These are phyloP conservation scores for Lichenostomus cassidix DNA, from an alignment of 2,113 vertebrate species.

Conservation along the genomic window DNA sequence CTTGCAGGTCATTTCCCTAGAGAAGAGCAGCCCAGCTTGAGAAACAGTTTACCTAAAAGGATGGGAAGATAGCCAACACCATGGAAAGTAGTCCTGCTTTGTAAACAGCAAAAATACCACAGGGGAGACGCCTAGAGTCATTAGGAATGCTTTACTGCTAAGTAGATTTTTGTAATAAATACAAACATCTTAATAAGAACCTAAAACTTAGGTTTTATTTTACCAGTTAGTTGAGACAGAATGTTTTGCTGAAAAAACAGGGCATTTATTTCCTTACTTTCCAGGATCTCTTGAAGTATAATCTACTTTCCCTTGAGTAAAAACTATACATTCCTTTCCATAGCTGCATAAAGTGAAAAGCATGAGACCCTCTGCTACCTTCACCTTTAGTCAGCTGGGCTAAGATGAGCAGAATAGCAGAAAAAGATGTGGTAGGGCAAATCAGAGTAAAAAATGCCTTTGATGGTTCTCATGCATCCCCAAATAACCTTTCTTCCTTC, in stretches of 20 bases:
- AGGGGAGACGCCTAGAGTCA: neutral
- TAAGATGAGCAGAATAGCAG: neutral
- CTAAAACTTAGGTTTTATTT: neutral
- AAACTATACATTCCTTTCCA: neutral
- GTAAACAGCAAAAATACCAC: conserved; percentile 26
- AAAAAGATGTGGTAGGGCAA: neutral
- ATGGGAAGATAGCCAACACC: neutral
- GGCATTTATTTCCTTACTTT: neutral
- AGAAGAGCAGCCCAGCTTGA: neutral
- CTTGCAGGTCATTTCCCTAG: neutral
- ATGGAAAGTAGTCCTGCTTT: neutral
- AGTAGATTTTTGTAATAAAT: neutral
- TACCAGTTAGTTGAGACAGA: neutral
- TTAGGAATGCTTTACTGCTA: neutral
- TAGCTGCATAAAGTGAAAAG: neutral
- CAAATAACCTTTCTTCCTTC: neutral
- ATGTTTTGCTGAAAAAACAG: neutral
- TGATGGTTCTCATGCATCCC: neutral
- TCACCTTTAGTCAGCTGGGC: neutral
- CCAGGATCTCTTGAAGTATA: neutral
- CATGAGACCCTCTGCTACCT: neutral
- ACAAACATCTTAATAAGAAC: neutral
- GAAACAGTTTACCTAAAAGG: neutral
- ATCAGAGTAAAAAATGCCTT: neutral
- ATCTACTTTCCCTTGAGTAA: neutral